Base-by-base conservation (phyloP, 2,797 vertebrate species). In the Typhlichthys eigenmanni region DNA sequence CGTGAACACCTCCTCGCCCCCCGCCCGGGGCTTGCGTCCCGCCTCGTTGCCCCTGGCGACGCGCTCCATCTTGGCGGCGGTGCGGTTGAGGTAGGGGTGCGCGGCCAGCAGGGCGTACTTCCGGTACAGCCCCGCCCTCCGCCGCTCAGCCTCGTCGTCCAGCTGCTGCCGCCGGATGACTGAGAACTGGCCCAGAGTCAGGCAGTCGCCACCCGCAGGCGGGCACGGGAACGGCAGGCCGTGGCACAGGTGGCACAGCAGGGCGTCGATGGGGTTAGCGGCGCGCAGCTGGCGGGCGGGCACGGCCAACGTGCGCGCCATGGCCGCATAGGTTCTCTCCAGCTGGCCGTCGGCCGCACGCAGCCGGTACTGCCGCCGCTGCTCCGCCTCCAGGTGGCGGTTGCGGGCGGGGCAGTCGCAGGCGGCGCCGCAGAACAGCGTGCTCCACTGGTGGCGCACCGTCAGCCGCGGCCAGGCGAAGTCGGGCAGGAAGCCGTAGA, bases 231-330 rank as follows among this genome's bases (percentile, higher is more conserved):
- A 98, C 1, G 94, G 88, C 74, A 96, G 88, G 1, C 93, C 92
- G 57, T 99, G 97, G 76, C 97, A 99, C 67, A 99, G 92, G 80
- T 96, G 95, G 86, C 97, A 98, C 59, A 98, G 74, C 79, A 99
- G 88, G 2, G 97, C 95, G 85, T 98, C 97, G 19, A 98, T 91
- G 0, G 97, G 97, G 84, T 98, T 98, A 45, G 97, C 93, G 0
- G 96, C 97, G 29, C 96, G 90, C 51, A 98, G 80, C 74, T 94
- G 94, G 66, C 95, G 94, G 2, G 94, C 92, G 48, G 92, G 92
- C 68, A 98, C 63, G 2, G 94, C 95, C 69, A 98, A 84, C 0
- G 94, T 90, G 68, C 82, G 92, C 2, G 96, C 95, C 97, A 99
- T 98, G 43, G 95, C 91, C 2, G 84, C 88, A 0, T 98, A 99